Conservation (phyloP, 2,797 vertebrate species). For the Nasua narica region DNA sequence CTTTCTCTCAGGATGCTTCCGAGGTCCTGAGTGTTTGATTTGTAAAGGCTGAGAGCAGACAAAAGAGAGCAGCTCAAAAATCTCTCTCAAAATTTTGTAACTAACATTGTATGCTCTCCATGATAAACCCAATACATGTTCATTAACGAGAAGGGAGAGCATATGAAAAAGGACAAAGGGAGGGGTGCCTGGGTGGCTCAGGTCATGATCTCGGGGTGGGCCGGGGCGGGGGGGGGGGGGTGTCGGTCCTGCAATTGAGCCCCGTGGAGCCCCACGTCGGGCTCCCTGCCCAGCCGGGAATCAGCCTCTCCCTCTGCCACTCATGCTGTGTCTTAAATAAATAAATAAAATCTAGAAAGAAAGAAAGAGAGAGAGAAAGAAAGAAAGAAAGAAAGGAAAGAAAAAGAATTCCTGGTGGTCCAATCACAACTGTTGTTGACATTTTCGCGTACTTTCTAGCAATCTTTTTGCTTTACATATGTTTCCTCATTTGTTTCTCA, state of each 20-base stretch:
- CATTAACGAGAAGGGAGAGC: conserved; percentile 27
- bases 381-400: neutral
- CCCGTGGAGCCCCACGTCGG: neutral
- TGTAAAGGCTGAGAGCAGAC: neutral
- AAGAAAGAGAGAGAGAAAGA: neutral
- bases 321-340: neutral
- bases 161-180: neutral
- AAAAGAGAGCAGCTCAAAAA: neutral
- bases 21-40: conserved; percentile 18
- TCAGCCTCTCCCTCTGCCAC: neutral
- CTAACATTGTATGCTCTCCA: neutral
- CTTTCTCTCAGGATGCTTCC: neutral
- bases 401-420: neutral
- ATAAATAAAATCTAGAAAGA: neutral
- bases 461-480: neutral
- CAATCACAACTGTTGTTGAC: neutral
- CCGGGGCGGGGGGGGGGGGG: no score
- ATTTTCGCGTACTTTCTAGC: neutral
- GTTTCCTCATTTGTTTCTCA: neutral
- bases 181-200: neutral
- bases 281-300: neutral
- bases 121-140: neutral
- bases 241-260: neutral
- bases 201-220: neutral
- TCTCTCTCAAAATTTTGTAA: neutral